Percentiles rank a stretch among this genome's conserved stretches.
These are phyloP conservation scores for Boulengeromyrus knoepffleri DNA, from an alignment of 2,113 vertebrate species.

Conservation along the genomic window DNA sequence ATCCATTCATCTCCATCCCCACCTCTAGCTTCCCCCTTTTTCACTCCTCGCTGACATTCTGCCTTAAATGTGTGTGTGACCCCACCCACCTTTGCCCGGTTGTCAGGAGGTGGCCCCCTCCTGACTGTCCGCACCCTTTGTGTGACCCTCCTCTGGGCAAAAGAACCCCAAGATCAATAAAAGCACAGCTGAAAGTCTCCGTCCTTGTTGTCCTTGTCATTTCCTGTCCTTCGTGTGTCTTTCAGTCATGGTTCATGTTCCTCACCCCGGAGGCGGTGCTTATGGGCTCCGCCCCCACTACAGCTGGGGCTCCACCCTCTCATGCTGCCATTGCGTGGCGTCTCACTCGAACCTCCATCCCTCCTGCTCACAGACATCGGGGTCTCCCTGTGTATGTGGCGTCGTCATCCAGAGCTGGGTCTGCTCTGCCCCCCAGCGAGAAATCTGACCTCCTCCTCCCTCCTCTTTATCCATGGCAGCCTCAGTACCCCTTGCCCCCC, in stretches of 20 bases:
- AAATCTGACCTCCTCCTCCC: background rate
- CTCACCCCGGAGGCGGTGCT: conserved; percentile 29
- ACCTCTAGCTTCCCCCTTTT: background rate
- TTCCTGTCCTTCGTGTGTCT: conserved; percentile 68
- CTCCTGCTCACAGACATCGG: background rate
- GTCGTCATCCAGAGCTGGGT: background rate
- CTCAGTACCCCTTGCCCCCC: background rate
- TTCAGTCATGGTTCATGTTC: conserved; percentile 58
- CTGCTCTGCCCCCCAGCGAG: background rate
- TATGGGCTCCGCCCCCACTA: conserved; percentile 24
- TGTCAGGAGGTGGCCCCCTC: conserved; percentile 28
- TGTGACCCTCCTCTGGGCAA: conserved; percentile 41
- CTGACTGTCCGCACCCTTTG: conserved; percentile 27
- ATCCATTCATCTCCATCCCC: conserved; percentile 1
- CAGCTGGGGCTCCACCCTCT: conserved; percentile 39
- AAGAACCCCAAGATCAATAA: conserved; percentile 45
- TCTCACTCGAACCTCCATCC: background rate
- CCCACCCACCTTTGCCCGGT: background rate
- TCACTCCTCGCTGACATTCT: background rate
- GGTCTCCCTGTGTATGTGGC: background rate
- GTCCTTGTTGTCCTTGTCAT: conserved; percentile 65
- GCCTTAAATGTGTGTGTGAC: background rate
- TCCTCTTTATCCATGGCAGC: background rate
- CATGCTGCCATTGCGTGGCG: conserved; percentile 38
- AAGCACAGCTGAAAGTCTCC: conserved; percentile 67